phyloP scores from a whole-genome alignment of 30 jellyfish, hydroid and myxozoan genomes.

The Turritopsis dohrnii region DNA sequence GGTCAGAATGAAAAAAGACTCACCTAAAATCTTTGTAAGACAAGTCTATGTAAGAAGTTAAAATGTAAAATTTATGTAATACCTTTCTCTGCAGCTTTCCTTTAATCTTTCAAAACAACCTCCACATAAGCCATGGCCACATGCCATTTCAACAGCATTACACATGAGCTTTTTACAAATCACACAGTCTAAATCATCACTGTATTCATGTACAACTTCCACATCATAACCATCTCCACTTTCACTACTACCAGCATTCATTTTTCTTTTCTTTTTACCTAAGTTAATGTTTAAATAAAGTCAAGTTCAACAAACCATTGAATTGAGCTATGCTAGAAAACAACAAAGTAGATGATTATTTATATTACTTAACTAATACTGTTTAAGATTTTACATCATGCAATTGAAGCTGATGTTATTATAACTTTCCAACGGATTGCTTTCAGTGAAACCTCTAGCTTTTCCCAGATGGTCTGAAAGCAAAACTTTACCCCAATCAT shows the following conservation, averaged over 20 bases:
- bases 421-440: too few species aligned
- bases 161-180: not conserved
- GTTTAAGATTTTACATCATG: too few species aligned
- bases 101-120: not conserved
- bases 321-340: too few species aligned
- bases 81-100: not conserved
- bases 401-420: too few species aligned
- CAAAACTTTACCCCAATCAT: too few species aligned
- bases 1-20: too few species aligned
- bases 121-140: slow-evolving; percentile 4
- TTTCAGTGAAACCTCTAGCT: too few species aligned
- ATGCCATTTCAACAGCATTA: slow-evolving; percentile 1
- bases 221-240: slow-evolving; percentile 3
- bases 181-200: not conserved
- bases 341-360: too few species aligned
- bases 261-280: not conserved
- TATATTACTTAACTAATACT: too few species aligned
- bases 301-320: too few species aligned
- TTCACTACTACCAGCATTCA: not conserved
- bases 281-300: too few species aligned
- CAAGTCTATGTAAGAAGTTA: not conserved
- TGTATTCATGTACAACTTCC: not conserved
- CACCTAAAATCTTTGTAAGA: not conserved
- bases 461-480: too few species aligned
- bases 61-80: not conserved